Conservation (phyloP, 2,797 vertebrate species). For the Vespertilio murinus region DNA sequence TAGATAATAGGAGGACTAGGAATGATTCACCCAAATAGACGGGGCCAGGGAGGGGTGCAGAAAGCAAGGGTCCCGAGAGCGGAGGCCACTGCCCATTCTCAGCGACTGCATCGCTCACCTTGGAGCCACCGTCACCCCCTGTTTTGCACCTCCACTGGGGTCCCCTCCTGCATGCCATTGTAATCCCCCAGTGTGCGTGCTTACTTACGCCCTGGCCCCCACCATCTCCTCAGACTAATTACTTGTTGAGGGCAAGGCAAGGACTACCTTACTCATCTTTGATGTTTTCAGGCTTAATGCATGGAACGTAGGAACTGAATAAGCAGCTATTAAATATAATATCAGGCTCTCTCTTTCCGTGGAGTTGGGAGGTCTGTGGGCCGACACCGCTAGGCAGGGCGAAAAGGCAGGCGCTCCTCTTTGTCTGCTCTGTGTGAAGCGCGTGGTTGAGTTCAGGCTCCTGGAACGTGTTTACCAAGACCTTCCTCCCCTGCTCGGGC, state of each 20-base stretch:
- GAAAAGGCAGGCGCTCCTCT: neutral
- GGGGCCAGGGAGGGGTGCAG: neutral
- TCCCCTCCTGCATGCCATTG: neutral
- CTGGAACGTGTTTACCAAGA: neutral
- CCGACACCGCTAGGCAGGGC: neutral
- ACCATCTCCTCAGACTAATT: neutral
- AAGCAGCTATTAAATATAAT: neutral
- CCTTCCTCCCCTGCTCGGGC: slow-evolving; percentile 8
- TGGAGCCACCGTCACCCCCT: neutral
- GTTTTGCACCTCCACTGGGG: neutral
- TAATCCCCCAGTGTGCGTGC: neutral
- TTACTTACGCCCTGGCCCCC: neutral
- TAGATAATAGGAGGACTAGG: neutral
- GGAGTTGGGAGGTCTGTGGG: neutral
- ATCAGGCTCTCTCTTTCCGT: neutral
- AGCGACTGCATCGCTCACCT: neutral
- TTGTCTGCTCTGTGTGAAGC: neutral
- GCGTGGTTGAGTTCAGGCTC: neutral
- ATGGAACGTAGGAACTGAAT: neutral
- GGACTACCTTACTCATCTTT: neutral
- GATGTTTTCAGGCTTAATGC: neutral
- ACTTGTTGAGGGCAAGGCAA: neutral
- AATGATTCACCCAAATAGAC: slow-evolving; percentile 3
- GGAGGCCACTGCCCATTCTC: neutral
- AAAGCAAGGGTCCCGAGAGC: neutral